Evolutionary conservation across 37 sponge, comb jelly and placozoan species (phyloP).

Genomic region (Bolinopsis microptera): DNA sequence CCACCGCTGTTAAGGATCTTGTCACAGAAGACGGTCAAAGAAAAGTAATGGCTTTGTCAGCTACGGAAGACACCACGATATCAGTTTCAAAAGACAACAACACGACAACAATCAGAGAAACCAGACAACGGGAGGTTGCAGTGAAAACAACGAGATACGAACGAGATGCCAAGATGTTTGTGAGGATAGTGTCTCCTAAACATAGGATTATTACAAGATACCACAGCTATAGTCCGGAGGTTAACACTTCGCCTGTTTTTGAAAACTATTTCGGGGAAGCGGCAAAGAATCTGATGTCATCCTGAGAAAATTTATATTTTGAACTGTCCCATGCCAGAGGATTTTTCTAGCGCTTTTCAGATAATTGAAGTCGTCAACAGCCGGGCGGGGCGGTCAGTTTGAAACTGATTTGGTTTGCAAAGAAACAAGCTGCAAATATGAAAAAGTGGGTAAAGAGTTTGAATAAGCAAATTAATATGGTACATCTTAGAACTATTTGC

Average conservation of each 20-base stretch:
- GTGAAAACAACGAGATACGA: not conserved
- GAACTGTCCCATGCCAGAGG: too few species aligned
- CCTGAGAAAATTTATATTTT: not conserved
- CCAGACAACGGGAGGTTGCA: not conserved
- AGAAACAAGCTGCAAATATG: too few species aligned
- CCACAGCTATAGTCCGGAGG: not conserved
- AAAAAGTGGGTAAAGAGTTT: too few species aligned
- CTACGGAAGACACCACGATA: not conserved
- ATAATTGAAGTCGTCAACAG: too few species aligned
- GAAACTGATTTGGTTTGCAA: too few species aligned
- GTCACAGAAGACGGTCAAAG: not conserved
- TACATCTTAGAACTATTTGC: too few species aligned
- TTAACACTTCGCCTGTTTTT: not conserved
- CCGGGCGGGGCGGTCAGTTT: too few species aligned
- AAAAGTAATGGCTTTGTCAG: not conserved
- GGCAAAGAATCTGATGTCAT: not conserved
- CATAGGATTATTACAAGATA: constrained; percentile 6
- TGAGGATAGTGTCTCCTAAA: constrained; percentile 13
- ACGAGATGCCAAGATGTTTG: not conserved
- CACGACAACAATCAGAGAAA: not conserved
- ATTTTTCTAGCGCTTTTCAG: too few species aligned
- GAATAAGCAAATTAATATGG: too few species aligned
- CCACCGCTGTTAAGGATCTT: not conserved
- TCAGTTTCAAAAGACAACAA: constrained; percentile 1
- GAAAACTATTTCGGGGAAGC: not conserved